Conservation (phyloP, 1,140 invertebrate species). For the Homalodisca vitripennis region DNA sequence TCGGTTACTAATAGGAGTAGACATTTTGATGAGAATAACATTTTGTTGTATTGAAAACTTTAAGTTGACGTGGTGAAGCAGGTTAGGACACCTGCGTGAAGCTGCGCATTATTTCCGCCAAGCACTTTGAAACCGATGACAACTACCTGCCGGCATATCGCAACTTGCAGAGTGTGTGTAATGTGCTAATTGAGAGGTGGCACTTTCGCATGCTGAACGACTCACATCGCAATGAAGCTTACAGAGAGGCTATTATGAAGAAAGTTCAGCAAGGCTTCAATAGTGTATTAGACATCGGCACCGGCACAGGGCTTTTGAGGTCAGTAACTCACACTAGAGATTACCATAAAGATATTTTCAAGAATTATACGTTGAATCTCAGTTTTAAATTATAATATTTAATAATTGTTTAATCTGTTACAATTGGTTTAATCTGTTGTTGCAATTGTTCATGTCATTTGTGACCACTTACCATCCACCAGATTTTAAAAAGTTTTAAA, state of each 20-base stretch:
- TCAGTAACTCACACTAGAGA: conserved; percentile 11
- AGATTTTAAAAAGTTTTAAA: no score
- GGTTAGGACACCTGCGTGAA: conserved; percentile 35
- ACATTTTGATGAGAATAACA: no score
- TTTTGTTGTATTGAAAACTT: no score
- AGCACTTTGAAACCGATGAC: conserved; percentile 40
- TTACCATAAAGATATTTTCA: not conserved
- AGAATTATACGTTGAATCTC: no score
- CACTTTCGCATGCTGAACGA: conserved; percentile 84
- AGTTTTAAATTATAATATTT: no score
- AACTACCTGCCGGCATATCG: conserved; percentile 45
- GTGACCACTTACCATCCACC: no score
- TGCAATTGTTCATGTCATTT: no score
- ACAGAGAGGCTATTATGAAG: conserved; percentile 59
- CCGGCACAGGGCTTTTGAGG: conserved; percentile 64
- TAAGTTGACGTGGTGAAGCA: no score
- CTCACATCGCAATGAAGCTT: conserved; percentile 62
- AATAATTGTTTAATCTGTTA: no score
- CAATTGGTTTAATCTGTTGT: no score
- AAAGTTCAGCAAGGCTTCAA: conserved; percentile 54
- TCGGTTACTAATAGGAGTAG: no score
- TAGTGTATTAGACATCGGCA: conserved; percentile 69
- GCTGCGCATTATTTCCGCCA: conserved; percentile 38
- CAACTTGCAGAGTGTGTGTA: conserved; percentile 50
- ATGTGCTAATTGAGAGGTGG: conserved; percentile 66